Conservation (phyloP, 1,140 invertebrate species). For the Bacillus rossius region DNA sequence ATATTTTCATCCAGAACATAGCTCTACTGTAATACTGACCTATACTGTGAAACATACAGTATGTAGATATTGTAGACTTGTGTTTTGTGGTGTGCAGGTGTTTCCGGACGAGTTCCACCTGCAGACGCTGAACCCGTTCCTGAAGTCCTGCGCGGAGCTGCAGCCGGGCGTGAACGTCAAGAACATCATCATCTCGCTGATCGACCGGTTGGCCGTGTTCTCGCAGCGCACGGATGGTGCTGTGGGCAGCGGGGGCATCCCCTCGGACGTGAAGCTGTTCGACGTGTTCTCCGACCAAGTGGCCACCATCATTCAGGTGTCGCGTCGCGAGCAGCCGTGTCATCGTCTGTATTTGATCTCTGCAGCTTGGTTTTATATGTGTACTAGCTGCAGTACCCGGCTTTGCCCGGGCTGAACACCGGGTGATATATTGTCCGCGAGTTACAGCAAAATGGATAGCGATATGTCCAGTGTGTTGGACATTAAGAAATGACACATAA, state of each 20-base stretch:
- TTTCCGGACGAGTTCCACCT: conserved; percentile 99
- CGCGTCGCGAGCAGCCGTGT: too few relatives aligned
- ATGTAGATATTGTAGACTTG: too few relatives aligned
- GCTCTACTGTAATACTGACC: not conserved
- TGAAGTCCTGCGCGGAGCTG: conserved; percentile 95
- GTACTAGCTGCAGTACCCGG: too few relatives aligned
- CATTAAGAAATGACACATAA: too few relatives aligned
- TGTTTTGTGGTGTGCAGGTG: conserved; percentile 52
- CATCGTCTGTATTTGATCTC: too few relatives aligned
- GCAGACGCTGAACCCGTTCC: conserved; percentile 88
- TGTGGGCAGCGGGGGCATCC: conserved; percentile 62
- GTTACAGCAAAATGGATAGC: too few relatives aligned
- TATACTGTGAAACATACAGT: too few relatives aligned
- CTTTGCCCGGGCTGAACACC: too few relatives aligned
- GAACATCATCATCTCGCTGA: conserved; percentile 95
- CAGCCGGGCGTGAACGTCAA: conserved; percentile 96
- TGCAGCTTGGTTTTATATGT: too few relatives aligned
- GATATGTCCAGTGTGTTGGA: too few relatives aligned
- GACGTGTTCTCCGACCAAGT: conserved; percentile 99
- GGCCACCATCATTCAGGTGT: conserved; percentile 86
- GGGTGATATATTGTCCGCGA: too few relatives aligned
- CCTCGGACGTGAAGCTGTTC: conserved; percentile 88
- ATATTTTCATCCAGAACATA: not conserved
- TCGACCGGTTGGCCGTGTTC: conserved; percentile 84
- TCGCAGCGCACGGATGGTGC: conserved; percentile 69